Evolutionary conservation across 2,888 invertebrate species (phyloP), one percentile per base, ranked within the genome.

Genomic region (Abscondita cerata): DNA sequence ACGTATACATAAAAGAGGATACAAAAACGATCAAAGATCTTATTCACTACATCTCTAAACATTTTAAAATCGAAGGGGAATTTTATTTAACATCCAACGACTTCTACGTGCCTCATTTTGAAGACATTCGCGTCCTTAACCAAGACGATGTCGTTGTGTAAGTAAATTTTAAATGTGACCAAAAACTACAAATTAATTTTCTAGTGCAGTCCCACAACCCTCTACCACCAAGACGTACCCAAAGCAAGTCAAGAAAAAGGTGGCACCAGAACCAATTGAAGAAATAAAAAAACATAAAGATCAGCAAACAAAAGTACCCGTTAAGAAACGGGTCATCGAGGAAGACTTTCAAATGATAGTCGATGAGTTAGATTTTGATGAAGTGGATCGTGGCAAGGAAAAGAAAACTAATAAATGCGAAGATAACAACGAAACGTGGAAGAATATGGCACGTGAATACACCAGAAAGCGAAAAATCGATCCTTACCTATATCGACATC

Each of bases 81-180:
- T 75, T 77, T 1, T 79, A 79, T 65, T 75, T 81, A 55, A 69
- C 80, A 12, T 53, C 77, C 13, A 67, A 74, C 13, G 71, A 73
- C 15, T 75, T 75, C 40, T 78, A 76, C 66, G 64, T 81, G 40
- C 80, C 81, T 1, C 73, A 78, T 1, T 70, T 64, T 12, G 80
- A 80, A 62, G 79, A 81, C 60, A 70, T 78, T 13, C 71, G 71
- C n/a, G 56, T 73, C n/a, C 52, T 76, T 18, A 65, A 72, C 11
- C 66, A 66, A 53, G 70, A 70, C 36, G 72, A 73, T 50, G 52
- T 67, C 47, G 60, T 74, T 19, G 60, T 66, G 73, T 74, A 71
- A 60, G 64, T 53, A 41, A 13, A 41, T 5, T 13, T 38, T 38
- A 38, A 4, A 25, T 25, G 25, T 2, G 2, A 25, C 2, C 25